These are phyloP conservation scores for Ladona fulva DNA, from an alignment of 1,140 invertebrate genomes.

Conservation along the genomic window DNA sequence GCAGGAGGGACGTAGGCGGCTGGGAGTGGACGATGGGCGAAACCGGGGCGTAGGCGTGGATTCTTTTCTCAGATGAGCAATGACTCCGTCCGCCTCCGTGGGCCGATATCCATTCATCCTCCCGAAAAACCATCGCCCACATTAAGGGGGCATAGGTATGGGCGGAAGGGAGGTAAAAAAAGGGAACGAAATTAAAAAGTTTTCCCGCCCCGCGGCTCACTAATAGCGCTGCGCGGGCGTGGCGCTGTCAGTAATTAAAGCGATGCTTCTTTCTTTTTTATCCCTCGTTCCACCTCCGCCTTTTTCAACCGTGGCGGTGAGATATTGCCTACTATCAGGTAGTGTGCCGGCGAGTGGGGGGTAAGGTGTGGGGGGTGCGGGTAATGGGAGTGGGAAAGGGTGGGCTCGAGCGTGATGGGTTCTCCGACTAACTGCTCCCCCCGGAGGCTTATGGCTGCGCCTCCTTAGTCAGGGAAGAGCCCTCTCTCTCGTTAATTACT, in stretches of 20 bases:
- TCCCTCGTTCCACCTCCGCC: not conserved
- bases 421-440: not conserved
- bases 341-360: not conserved
- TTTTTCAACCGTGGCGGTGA: not conserved
- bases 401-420: not conserved
- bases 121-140: not conserved
- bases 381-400: not conserved
- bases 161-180: not conserved
- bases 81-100: not conserved
- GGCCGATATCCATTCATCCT: not conserved
- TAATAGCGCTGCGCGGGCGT: not conserved
- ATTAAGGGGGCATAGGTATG: not conserved
- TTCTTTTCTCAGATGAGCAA: not conserved
- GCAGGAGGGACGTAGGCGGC: not conserved
- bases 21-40: not conserved
- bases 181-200: not conserved
- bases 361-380: not conserved
- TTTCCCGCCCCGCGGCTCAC: not conserved
- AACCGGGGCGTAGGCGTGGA: not conserved
- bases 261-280: conserved; percentile 6
- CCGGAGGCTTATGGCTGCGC: not conserved
- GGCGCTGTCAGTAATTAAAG: conserved; percentile 8
- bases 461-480: not conserved
- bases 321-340: not conserved
- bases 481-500: too few species aligned